Conservation (phyloP, 1,140 invertebrate species). For the Delia radicum region DNA sequence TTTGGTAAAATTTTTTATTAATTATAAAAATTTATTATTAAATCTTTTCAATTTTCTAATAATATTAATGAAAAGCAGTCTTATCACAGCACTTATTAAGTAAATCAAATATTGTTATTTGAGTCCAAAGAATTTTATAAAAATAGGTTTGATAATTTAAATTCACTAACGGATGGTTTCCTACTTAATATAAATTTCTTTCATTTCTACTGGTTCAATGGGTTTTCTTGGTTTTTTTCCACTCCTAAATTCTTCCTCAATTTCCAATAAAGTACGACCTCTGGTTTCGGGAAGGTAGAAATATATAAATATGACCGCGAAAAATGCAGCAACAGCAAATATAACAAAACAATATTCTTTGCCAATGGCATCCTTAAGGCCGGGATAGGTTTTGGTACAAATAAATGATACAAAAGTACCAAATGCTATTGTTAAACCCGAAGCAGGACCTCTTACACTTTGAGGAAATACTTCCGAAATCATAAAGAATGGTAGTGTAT, state of each 20-base stretch:
- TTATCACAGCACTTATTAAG: constrained; percentile 1
- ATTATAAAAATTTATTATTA: not conserved
- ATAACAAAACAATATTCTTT: constrained; percentile 69
- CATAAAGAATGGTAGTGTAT: constrained; percentile 72
- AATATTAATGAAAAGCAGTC: not conserved
- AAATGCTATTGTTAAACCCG: constrained; percentile 65
- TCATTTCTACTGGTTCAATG: constrained; percentile 37
- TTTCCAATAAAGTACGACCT: constrained; percentile 72
- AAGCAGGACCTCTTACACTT: constrained; percentile 67
- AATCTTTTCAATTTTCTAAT: not conserved
- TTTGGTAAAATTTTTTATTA: no score
- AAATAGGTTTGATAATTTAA: not conserved
- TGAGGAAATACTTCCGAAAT: constrained; percentile 73
- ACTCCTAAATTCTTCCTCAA: constrained; percentile 62
- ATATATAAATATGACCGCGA: constrained; percentile 69
- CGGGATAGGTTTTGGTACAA: constrained; percentile 71
- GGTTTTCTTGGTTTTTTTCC: constrained; percentile 8
- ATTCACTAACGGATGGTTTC: not conserved
- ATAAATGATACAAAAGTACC: constrained; percentile 74
- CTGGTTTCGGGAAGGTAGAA: constrained; percentile 79
- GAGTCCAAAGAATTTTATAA: not conserved
- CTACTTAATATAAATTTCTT: constrained; percentile 33
- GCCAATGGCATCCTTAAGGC: constrained; percentile 61
- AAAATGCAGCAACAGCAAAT: constrained; percentile 66
- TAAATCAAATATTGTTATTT: not conserved